phyloP scores from a whole-genome alignment of 1,140 invertebrate genomes.

The Drosophila tani region DNA sequence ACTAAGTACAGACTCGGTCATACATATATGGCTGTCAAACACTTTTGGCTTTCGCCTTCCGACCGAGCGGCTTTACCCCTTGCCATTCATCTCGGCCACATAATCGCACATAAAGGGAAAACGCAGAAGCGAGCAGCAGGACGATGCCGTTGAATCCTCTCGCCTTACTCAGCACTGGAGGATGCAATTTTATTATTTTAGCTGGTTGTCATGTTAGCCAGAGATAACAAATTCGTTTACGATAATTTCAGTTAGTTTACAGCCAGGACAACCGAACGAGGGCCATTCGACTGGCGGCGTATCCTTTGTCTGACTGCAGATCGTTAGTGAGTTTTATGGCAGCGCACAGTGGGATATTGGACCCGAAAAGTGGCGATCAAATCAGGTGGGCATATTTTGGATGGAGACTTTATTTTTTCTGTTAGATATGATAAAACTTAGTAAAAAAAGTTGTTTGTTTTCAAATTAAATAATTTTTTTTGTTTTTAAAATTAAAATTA shows the following conservation, averaged over 20 bases:
- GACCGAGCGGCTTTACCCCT: constrained; percentile 7
- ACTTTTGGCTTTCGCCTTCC: constrained; percentile 38
- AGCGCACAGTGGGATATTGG: too few relatives aligned
- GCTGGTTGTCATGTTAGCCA: constrained; percentile 49
- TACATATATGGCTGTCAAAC: constrained; percentile 26
- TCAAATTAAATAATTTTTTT: too few relatives aligned
- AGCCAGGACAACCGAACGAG: constrained; percentile 15
- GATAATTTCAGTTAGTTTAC: constrained; percentile 60
- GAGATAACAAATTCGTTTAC: constrained; percentile 58
- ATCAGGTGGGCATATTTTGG: too few relatives aligned
- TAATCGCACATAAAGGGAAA: constrained; percentile 35
- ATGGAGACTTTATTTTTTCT: too few relatives aligned
- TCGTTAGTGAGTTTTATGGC: constrained; percentile 42
- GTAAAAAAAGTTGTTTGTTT: too few relatives aligned
- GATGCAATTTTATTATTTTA: constrained; percentile 62
- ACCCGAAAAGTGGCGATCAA: too few relatives aligned
- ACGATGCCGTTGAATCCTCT: constrained; percentile 3
- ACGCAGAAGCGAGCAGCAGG: constrained; percentile 15
- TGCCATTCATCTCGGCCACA: constrained; percentile 9
- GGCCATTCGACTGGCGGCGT: constrained; percentile 9
- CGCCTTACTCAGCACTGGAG: constrained; percentile 20
- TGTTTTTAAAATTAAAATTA: too few relatives aligned
- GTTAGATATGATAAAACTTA: too few relatives aligned
- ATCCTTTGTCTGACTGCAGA: constrained; percentile 39
- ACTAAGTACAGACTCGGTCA: constrained; percentile 22